phyloP scores from a whole-genome alignment of 2,113 vertebrate species.

The Willisornis vidua region DNA sequence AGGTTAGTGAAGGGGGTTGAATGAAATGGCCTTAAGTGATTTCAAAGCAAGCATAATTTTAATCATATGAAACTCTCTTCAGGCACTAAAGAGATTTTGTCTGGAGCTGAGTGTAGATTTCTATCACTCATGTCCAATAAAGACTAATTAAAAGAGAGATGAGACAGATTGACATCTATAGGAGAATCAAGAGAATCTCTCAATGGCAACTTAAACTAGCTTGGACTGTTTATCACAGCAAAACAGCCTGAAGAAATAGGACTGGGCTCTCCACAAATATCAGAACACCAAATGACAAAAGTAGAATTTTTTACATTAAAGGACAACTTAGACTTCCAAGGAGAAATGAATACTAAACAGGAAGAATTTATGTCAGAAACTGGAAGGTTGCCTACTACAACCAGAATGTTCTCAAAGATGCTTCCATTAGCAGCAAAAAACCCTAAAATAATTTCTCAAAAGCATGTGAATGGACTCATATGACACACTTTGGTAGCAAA shows the following conservation, averaged over 20 bases:
- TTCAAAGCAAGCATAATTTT: neutral
- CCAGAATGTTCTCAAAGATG: neutral
- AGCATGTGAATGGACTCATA: neutral
- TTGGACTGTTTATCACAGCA: neutral
- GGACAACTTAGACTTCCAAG: neutral
- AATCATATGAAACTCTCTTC: neutral
- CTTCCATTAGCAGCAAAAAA: neutral
- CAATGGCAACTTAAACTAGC: neutral
- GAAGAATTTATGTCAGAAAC: neutral
- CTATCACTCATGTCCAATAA: neutral
- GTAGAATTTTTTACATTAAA: neutral
- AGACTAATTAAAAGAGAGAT: slow-evolving; percentile 8
- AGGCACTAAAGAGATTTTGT: neutral
- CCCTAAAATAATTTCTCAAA: neutral
- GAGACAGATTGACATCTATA: neutral
- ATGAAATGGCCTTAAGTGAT: slow-evolving; percentile 6
- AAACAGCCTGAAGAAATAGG: neutral
- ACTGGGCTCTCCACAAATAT: neutral
- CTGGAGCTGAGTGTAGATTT: slow-evolving; percentile 13
- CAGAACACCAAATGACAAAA: neutral
- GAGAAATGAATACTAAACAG: neutral
- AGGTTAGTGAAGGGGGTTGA: neutral
- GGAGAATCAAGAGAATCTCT: neutral
- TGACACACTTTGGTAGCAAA: neutral
- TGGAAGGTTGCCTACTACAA: neutral